These are phyloP conservation scores for Barypeithes pellucidus DNA, from an alignment of 2,888 invertebrate genomes.

Conservation along the genomic window DNA sequence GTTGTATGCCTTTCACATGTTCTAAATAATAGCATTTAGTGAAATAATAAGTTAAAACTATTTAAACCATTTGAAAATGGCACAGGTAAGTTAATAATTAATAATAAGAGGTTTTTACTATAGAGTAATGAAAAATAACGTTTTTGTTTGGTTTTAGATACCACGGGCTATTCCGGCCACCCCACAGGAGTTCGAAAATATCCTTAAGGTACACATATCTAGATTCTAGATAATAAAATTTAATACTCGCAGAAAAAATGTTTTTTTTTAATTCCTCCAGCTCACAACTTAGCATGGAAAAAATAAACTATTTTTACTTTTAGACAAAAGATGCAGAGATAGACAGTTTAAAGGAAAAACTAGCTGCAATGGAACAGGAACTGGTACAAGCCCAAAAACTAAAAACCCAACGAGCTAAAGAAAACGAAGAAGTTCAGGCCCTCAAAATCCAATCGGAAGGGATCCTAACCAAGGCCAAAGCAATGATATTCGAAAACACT, in stretches of 20 bases:
- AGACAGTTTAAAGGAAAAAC: conserved; percentile 56
- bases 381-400: conserved; percentile 64
- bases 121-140: background rate
- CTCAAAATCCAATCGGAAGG: conserved; percentile 70
- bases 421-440: conserved; percentile 61
- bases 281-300: background rate
- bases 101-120: background rate
- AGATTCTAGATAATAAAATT: too few relatives aligned
- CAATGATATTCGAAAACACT: conserved; percentile 83
- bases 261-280: too few relatives aligned
- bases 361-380: conserved; percentile 65
- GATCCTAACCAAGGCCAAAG: conserved; percentile 78
- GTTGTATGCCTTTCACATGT: conserved; percentile 31
- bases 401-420: conserved; percentile 62
- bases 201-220: conserved; percentile 49
- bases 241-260: too few relatives aligned
- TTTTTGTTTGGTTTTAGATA: conserved; percentile 34
- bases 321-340: conserved; percentile 62
- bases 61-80: conserved; percentile 32
- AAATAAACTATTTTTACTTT: conserved; percentile 41
- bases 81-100: conserved; percentile 33
- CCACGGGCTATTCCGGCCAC: conserved; percentile 5
- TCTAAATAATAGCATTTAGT: conserved; percentile 21
- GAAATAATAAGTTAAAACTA: background rate
- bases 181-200: conserved; percentile 56